Evolutionary conservation across 1,140 invertebrate species (phyloP).

Genomic region (Drosophila micromelanica): DNA sequence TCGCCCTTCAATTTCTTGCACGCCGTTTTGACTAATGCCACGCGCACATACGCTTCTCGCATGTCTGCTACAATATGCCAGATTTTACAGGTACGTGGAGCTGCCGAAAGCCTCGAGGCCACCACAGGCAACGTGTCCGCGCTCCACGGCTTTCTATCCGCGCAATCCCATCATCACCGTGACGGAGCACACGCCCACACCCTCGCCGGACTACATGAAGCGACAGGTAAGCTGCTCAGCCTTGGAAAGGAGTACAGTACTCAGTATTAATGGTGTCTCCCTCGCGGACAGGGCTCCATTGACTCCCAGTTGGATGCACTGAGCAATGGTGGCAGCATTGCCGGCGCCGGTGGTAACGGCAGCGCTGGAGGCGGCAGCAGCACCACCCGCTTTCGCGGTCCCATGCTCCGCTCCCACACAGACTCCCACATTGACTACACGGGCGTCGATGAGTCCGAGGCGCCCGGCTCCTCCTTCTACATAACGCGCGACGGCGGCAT

Average conservation of each 20-base stretch:
- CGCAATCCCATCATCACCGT: conserved; percentile 98
- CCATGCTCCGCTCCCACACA: conserved; percentile 93
- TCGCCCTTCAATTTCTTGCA: conserved; percentile 43
- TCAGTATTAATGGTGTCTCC: no score
- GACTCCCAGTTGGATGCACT: conserved; percentile 92
- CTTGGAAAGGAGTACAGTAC: background rate
- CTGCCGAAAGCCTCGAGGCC: conserved; percentile 71
- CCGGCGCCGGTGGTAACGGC: conserved; percentile 61
- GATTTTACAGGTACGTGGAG: conserved; percentile 84
- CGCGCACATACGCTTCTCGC: conserved; percentile 48
- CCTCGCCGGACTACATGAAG: conserved; percentile 92
- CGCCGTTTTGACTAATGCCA: conserved; percentile 72
- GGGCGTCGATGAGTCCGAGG: conserved; percentile 91
- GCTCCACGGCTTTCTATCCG: conserved; percentile 84
- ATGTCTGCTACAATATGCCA: conserved; percentile 71
- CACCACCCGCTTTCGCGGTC: conserved; percentile 73
- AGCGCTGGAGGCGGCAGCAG: conserved; percentile 62
- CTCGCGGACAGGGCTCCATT: conserved; percentile 87
- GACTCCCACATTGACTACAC: conserved; percentile 97
- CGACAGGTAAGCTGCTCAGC: conserved; percentile 87
- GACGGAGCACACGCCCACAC: conserved; percentile 96
- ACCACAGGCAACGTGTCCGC: conserved; percentile 67
- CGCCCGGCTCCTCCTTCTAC: conserved; percentile 94
- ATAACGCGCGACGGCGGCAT: conserved; percentile 98
- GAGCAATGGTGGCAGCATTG: conserved; percentile 86